Evolutionary conservation across 2,113 vertebrate species (phyloP).

Genomic region (Erpornis zantholeuca): DNA sequence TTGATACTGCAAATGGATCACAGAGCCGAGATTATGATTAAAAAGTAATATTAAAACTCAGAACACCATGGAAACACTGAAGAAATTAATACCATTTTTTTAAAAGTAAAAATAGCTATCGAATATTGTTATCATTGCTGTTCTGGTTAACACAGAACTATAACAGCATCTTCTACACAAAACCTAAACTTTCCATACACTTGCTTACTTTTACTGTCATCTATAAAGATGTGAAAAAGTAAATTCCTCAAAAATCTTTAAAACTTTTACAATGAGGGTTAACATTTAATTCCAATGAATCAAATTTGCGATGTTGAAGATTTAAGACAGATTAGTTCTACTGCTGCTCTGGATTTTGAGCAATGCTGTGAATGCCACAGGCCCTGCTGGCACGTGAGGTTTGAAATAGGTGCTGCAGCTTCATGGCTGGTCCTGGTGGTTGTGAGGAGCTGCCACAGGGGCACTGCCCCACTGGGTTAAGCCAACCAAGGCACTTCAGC

Average conservation of each 20-base stretch:
- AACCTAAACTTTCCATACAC: not conserved
- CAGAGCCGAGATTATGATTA: not conserved
- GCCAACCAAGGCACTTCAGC: not conserved
- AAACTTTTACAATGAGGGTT: fast-evolving
- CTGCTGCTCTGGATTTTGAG: not conserved
- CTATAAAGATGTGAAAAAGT: not conserved
- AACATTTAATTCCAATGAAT: not conserved
- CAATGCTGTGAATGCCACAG: not conserved
- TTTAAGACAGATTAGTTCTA: not conserved
- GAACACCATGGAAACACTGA: not conserved
- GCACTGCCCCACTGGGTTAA: fast-evolving
- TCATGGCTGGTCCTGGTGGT: not conserved
- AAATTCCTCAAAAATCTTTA: not conserved
- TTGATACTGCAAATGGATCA: not conserved
- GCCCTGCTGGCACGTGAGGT: fast-evolving
- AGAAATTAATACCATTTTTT: not conserved
- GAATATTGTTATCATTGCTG: not conserved
- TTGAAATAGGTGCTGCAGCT: not conserved
- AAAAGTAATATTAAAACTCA: not conserved
- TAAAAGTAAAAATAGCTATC: not conserved
- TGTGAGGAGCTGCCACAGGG: not conserved
- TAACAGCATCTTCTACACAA: not conserved
- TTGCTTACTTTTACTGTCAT: not conserved
- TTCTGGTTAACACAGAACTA: not conserved
- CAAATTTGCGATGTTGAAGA: not conserved